Evolutionary conservation across 2,113 vertebrate genomes (phyloP).

Genomic region (Spermophilus dauricus): DNA sequence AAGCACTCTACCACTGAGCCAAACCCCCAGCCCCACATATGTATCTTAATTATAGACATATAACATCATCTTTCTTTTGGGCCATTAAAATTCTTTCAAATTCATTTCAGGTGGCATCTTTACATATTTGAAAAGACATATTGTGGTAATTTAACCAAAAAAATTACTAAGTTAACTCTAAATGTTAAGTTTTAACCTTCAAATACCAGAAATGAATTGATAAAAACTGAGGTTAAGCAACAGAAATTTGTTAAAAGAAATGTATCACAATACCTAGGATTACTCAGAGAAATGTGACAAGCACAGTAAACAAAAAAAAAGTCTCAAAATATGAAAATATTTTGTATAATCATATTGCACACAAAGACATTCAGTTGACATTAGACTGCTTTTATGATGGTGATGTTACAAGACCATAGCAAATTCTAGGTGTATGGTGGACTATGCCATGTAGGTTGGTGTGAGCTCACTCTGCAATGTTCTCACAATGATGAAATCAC

Average conservation of each 20-base stretch:
- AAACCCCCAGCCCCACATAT: not conserved
- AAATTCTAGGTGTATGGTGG: not conserved
- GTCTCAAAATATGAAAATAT: not conserved
- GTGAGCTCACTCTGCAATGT: fast-evolving
- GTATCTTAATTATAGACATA: conserved; percentile 50
- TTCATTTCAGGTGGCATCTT: not conserved
- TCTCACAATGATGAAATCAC: not conserved
- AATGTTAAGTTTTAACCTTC: not conserved
- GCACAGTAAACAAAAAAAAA: not conserved
- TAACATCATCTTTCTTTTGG: conserved; percentile 28
- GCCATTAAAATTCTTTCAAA: not conserved
- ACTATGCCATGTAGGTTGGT: not conserved
- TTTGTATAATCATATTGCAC: too few relatives aligned
- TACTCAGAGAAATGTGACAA: not conserved
- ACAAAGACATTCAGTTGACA: not conserved
- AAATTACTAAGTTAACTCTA: not conserved
- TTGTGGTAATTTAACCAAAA: not conserved
- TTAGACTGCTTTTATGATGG: too few relatives aligned
- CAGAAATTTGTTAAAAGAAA: not conserved
- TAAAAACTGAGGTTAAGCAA: not conserved
- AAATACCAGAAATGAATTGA: not conserved
- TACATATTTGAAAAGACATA: not conserved
- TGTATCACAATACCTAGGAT: not conserved
- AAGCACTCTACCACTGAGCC: too few relatives aligned
- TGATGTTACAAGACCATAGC: not conserved